Evolutionary conservation across 2,888 invertebrate species (phyloP), one percentile per base, ranked within the genome.

Genomic region (Tipula helvola): DNA sequence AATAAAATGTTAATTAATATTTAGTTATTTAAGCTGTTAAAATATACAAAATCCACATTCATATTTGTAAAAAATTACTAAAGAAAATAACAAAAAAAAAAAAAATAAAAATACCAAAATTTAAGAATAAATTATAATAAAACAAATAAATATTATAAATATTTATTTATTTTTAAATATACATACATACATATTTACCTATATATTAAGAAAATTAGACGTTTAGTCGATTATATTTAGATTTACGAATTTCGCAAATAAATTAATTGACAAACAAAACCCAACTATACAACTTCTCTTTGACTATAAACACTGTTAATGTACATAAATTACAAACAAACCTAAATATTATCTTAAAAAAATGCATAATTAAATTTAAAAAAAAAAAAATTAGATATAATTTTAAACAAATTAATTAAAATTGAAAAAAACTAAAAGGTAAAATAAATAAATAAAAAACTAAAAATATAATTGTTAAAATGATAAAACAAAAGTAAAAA

Each of bases 371-470:
- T 39, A 39, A 84, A 41, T 39, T 16, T 8, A 84, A 39, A 84
- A 84, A 84, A 84, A 84, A 39, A 84, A 84, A 84, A 84, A 13
- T 84, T 84, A 71, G 71, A 71, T 71, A 71, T 71, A 71, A 71
- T 16, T 84, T 41, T 84, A 84, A 84, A 84, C 39, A 84, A 84
- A 84, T 39, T 39, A 84, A 84, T 39, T 83, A 84, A 84, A 84
- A 36, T 84, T 84, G 36, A 84, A n/a, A 84, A 39, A 84, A 83
- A 36, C 39, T 16, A 39, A 84, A 84, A 84, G 39, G n/a, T 84
- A 84, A 84, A 83, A 83, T 36, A 36, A 83, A 39, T 39, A 39
- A 39, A 39, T 39, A 7, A 39, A 71, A 83, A 39, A 39, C 84
- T 84, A 84, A 39, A 36, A 41, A 39, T 39, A 84, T 84, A 39